phyloP scores from a whole-genome alignment of 2,797 vertebrate species.

The Coilia nasus region DNA sequence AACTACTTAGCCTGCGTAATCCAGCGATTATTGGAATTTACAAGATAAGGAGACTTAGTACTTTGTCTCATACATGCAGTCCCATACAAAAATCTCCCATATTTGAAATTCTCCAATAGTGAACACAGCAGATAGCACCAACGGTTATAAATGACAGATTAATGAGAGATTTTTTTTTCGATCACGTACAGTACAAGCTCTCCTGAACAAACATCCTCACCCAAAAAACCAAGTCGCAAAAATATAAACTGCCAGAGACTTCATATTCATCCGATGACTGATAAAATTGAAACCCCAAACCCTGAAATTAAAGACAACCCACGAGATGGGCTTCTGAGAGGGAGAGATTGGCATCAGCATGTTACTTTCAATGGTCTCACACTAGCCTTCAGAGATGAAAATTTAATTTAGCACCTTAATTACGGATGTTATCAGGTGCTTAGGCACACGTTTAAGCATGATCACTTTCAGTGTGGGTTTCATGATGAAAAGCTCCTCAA shows the following conservation, averaged over 20 bases:
- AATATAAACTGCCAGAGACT: conserved; percentile 55
- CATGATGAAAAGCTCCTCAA: conserved; percentile 75
- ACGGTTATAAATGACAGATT: conserved; percentile 16
- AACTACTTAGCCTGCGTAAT: background rate
- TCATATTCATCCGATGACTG: conserved; percentile 60
- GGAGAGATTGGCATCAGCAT: conserved; percentile 68
- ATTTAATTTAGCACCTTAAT: conserved; percentile 80
- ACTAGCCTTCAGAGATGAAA: conserved; percentile 73
- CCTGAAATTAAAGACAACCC: conserved; percentile 76
- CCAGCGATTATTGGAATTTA: background rate
- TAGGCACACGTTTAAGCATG: conserved; percentile 75
- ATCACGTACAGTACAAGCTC: background rate
- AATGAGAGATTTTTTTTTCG: conserved; percentile 6
- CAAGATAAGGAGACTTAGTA: background rate
- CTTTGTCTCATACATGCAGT: background rate
- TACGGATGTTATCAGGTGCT: conserved; percentile 77
- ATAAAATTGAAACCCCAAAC: conserved; percentile 73
- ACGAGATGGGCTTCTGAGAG: conserved; percentile 63
- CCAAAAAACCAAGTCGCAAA: conserved; percentile 48
- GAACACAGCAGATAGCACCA: background rate
- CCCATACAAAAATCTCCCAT: background rate
- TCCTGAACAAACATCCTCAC: conserved; percentile 3
- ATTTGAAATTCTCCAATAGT: background rate
- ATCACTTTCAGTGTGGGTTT: conserved; percentile 73
- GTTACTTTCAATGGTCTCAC: conserved; percentile 74